Conservation (phyloP, 2,888 invertebrate genomes). For the Phymatocera aterrima region DNA sequence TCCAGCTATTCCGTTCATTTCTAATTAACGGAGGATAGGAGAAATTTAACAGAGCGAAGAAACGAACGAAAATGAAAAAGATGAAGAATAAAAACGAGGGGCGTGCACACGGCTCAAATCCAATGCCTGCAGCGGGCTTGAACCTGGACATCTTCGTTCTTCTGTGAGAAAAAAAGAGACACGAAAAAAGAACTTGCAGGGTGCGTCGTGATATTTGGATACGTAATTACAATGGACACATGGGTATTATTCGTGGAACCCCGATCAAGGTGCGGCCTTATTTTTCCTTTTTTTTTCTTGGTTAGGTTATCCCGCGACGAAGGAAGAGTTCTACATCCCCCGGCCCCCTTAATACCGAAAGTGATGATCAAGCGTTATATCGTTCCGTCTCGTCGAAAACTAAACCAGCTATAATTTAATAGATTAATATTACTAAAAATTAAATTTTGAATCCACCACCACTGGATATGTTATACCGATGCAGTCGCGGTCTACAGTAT, state of each 20-base stretch:
- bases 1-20: not conserved
- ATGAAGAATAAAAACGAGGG: not conserved
- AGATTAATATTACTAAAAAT: too few species aligned
- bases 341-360: too few species aligned
- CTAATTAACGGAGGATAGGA: not conserved
- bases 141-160: too few species aligned
- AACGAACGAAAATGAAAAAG: not conserved
- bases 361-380: too few species aligned
- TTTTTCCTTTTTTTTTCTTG: not conserved
- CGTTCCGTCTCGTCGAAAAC: too few species aligned
- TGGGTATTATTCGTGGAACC: not conserved
- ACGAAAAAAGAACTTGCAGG: not conserved
- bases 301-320: not conserved
- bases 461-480: too few species aligned
- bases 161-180: too few species aligned
- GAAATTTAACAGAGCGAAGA: not conserved
- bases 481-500: not conserved
- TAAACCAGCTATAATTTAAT: too few species aligned
- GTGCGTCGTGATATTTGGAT: constrained; percentile 4
- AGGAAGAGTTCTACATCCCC: too few species aligned
- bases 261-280: not conserved
- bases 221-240: not conserved
- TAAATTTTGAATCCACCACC: too few species aligned
- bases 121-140: not conserved
- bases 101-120: not conserved